Evolutionary conservation across 2,797 vertebrate genomes (phyloP).

Genomic region (Paedocypris micromegethes): DNA sequence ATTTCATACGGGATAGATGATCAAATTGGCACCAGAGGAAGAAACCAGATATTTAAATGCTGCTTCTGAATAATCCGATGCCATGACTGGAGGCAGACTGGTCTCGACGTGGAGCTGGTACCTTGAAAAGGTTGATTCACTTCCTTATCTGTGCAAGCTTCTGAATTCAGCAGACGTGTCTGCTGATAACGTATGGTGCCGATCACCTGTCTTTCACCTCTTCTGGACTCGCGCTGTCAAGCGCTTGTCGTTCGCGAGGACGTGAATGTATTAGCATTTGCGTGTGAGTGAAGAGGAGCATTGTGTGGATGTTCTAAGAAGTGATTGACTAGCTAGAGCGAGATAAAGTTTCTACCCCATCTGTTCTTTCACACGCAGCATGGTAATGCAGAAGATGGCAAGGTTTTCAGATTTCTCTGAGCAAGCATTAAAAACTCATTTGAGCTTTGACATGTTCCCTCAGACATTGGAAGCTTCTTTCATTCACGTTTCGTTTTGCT

Average conservation of each 20-base stretch:
- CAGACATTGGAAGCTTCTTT: conserved; percentile 18
- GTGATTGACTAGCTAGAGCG: conserved; percentile 9
- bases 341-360: conserved; percentile 41
- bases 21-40: not conserved
- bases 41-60: too few species aligned
- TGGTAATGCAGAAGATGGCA: conserved; percentile 30
- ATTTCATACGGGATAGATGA: not conserved
- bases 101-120: not conserved
- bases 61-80: too few species aligned
- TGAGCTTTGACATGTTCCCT: conserved; percentile 28
- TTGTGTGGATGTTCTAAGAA: conserved; percentile 17
- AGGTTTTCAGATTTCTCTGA: conserved; percentile 32
- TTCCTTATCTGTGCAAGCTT: conserved; percentile 1
- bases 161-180: not conserved
- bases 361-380: conserved; percentile 45
- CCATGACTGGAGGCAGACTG: not conserved
- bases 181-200: not conserved
- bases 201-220: conserved; percentile 1
- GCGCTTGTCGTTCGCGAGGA: conserved; percentile 26
- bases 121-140: conserved; percentile 10
- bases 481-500: conserved; percentile 29
- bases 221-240: conserved; percentile 22
- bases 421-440: conserved; percentile 32
- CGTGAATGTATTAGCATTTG: conserved; percentile 34
- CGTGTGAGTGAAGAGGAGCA: conserved; percentile 4